Percentiles rank a stretch among this genome's conserved stretches.
phyloP scores from a whole-genome alignment of 2,797 vertebrate genomes.

The Chiloscyllium punctatum region DNA sequence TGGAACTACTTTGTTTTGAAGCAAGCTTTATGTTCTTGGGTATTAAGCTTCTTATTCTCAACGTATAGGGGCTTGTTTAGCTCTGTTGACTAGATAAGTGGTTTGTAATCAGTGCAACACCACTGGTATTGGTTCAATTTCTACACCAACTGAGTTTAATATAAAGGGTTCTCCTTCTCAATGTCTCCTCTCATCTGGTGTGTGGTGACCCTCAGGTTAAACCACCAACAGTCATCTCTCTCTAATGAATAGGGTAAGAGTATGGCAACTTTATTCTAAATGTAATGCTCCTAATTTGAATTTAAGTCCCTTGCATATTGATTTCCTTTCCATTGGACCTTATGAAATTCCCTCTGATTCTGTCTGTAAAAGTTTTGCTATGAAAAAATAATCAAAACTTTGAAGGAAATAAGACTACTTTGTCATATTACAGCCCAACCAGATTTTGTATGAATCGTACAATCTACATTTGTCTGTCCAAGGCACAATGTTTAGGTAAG shows the following conservation, averaged over 20 bases:
- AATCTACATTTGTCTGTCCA: neutral
- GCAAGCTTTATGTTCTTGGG: neutral
- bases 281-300: neutral
- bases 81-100: too few relatives aligned
- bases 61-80: too few relatives aligned
- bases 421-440: neutral
- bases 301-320: neutral
- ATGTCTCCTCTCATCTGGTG: too few relatives aligned
- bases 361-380: neutral
- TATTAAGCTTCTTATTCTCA: neutral
- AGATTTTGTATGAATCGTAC: neutral
- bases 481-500: neutral
- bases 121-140: too few relatives aligned
- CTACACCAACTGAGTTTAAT: too few relatives aligned
- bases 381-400: neutral
- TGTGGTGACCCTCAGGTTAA: too few relatives aligned
- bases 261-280: neutral
- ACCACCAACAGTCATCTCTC: too few relatives aligned
- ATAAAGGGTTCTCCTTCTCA: too few relatives aligned
- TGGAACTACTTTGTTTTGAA: neutral
- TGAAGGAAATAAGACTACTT: neutral
- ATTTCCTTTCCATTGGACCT: neutral
- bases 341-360: neutral
- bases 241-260: too few relatives aligned
- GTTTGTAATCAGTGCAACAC: too few relatives aligned